phyloP scores from a whole-genome alignment of 2,113 vertebrate species.

The Rhombomys opimus region DNA sequence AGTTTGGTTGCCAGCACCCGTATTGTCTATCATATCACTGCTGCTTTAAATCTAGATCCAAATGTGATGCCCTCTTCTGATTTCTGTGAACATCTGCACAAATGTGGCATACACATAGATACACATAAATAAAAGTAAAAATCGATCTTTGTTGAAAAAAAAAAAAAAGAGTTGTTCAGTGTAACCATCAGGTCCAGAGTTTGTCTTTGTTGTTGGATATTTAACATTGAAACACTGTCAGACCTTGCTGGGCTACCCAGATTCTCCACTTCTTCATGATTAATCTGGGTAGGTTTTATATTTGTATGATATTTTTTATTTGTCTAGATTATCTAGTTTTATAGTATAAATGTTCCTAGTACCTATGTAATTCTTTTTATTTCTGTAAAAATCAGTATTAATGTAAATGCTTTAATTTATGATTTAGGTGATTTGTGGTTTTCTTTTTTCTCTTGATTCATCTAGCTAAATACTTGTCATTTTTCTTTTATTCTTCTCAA shows the following conservation, averaged over 20 bases:
- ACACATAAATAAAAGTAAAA: background rate
- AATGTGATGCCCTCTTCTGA: too few relatives aligned
- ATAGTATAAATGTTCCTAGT: background rate
- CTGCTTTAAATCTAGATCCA: too few relatives aligned
- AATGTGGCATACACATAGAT: too few relatives aligned
- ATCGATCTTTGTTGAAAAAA: background rate
- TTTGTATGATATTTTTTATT: background rate
- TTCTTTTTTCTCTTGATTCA: background rate
- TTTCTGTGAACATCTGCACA: background rate
- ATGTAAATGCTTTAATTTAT: background rate
- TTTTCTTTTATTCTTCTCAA: background rate
- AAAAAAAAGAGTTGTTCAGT: background rate
- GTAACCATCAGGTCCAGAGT: too few relatives aligned
- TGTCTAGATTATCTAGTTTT: background rate
- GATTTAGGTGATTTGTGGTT: background rate
- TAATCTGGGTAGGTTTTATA: background rate
- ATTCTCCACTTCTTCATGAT: too few relatives aligned
- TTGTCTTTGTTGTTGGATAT: background rate
- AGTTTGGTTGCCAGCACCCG: background rate
- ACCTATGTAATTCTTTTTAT: background rate
- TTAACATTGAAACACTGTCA: background rate
- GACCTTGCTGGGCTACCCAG: too few relatives aligned
- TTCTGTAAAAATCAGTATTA: background rate
- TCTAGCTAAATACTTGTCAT: background rate
- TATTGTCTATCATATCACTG: too few relatives aligned